Base-by-base conservation (phyloP, 2,888 invertebrate genomes). In the Oasisia sp. region DNA sequence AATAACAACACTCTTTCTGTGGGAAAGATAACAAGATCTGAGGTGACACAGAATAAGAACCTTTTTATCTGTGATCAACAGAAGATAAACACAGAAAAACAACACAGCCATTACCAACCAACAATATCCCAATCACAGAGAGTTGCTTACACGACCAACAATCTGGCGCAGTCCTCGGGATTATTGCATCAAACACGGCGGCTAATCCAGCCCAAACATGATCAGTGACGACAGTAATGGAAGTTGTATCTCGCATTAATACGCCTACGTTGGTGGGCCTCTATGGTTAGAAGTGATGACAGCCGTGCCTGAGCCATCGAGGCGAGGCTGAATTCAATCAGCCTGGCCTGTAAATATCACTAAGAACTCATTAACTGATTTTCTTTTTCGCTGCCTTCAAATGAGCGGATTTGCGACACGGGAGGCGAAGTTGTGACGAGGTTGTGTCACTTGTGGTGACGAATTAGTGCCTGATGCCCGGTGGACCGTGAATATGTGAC, bases 141-240 rank as follows among this genome's bases (percentile, higher is more conserved):
- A 74, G 74, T n/a, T 74, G 74, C 74, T 74, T 74, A 74, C 74
- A 74, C 0, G 74, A 74, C 74, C 74, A 74, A 74, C 74, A 74
- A 74, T 27, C 27, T 74, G 27, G 74, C n/a, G 7, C 74, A 74
- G 14, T 74, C 74, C 27, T 19, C 50, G 50, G 74, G 74, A 74
- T 74, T 74, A 74, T 74, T 74, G 74, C 27, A 74, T 74, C 74
- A 74, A 74, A 74, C 74, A 74, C 74, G 27, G 27, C 5, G 3
- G 74, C 74, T 74, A 74, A 74, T 74, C 74, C 74, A 27, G 74
- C 74, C 74, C 74, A 74, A 74, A 74, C 74, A 74, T 74, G 74
- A 74, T 74, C 74, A 74, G 74, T 19, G 74, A 19, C 27, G 74
- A 74, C 74, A 74, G 74, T 74, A 74, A 74, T 74, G 7, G 74